Evolutionary conservation across 2,797 vertebrate genomes (phyloP).

Genomic region (Sebastes goodei): DNA sequence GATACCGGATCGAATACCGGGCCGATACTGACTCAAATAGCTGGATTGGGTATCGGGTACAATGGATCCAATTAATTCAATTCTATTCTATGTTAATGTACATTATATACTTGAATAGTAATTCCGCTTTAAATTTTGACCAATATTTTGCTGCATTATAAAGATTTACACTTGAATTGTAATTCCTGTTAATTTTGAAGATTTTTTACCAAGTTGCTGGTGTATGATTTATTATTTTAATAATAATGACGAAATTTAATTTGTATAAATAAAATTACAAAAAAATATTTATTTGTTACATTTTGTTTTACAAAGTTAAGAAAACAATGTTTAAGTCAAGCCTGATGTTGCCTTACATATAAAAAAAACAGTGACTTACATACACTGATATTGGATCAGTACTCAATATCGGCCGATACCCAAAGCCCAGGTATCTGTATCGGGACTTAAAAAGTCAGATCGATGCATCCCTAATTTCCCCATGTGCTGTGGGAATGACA

Average conservation of each 20-base stretch:
- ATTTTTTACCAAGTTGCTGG: not conserved
- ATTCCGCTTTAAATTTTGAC: too few species aligned
- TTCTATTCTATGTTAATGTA: not conserved
- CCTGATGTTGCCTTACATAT: not conserved
- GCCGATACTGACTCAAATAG: not conserved
- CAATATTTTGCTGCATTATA: too few species aligned
- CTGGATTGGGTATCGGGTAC: not conserved
- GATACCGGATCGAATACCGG: not conserved
- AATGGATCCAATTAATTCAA: not conserved
- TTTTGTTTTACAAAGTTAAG: not conserved
- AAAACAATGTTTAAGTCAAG: not conserved
- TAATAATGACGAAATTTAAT: too few species aligned
- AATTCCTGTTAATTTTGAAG: not conserved
- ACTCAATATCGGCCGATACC: not conserved
- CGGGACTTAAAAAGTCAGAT: not conserved
- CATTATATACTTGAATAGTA: not conserved
- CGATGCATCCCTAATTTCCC: not conserved
- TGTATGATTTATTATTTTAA: too few species aligned
- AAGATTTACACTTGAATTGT: not conserved
- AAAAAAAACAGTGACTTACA: not conserved
- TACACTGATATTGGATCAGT: not conserved
- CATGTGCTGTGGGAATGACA: constrained; percentile 6
- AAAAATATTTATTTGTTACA: too few species aligned
- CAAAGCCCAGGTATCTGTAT: not conserved
- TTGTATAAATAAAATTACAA: too few species aligned